Base-by-base conservation (phyloP, 2,113 vertebrate genomes). In the Chaenogobius annularis region DNA sequence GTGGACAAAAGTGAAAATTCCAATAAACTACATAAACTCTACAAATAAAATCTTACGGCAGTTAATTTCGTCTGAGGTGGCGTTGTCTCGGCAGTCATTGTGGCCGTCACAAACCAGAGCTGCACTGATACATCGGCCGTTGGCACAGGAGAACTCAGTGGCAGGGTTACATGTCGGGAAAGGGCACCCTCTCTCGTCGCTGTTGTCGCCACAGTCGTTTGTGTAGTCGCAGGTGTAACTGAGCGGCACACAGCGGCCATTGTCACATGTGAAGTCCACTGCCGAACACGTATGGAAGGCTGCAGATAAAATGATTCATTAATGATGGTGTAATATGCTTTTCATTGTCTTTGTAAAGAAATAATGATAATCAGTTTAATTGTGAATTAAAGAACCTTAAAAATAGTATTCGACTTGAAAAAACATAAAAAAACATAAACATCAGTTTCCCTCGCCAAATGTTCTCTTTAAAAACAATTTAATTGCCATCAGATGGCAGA, bases 131-230 rank as follows among this genome's bases (percentile, higher is more conserved):
- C 96, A 98, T 79, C 93, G 94, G 31, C 94, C 94, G 1, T 93
- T 98, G 81, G 44, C 74, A 68, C 96, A 98, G 40, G 93, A 86
- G 80, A 97, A 98, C 74, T 98, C 96, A 0, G 92, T 93, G 59
- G 84, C 80, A 5, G 93, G 81, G 78, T 98, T 94, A 68, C 96
- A 98, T 2, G 93, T 92, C 64, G 90, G 93, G 82, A 96, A 98
- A 64, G 94, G 85, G 83, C 96, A 98, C n/a, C 91, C 94, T 9
- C 6, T 82, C 79, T 98, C 97, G 0, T 98, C 97, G 1, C 95
- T 98, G 89, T 94, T 94, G 89, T 98, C 97, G 1, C 94, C 95
- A 56, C 97, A 98, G 90, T 98, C 96, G 0, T 98, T 88, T 23
- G 93, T 94, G 91, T 96, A 94, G 85, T 98, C 96, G 3, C 97